phyloP scores from a whole-genome alignment of 2,888 invertebrate genomes.

The Neoaliturus tenellus region DNA sequence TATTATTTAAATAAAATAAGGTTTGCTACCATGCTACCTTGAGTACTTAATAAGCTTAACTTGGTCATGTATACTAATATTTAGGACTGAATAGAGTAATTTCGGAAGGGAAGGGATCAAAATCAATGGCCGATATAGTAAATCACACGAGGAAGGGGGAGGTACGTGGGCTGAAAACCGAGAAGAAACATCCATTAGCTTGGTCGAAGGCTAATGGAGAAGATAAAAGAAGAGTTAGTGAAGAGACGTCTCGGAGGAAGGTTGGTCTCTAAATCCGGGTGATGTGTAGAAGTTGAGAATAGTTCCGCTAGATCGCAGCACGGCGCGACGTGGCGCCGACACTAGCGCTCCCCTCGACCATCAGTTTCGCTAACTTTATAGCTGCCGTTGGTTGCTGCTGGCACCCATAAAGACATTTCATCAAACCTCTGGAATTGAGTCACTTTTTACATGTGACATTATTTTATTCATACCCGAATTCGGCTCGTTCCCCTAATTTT shows the following conservation, averaged over 20 bases:
- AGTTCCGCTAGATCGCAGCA: conserved; percentile 49
- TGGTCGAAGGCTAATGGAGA: conserved; percentile 43
- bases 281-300: conserved; percentile 29
- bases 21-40: no score
- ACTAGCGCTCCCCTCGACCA: background rate
- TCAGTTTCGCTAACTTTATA: background rate
- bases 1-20: no score
- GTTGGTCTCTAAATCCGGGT: conserved; percentile 44
- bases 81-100: no score
- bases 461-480: no score
- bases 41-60: no score
- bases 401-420: background rate
- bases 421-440: no score
- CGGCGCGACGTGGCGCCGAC: background rate
- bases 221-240: conserved; percentile 52
- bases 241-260: conserved; percentile 8
- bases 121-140: background rate
- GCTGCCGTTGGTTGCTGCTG: background rate
- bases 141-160: background rate
- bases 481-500: no score
- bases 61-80: no score
- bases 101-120: background rate
- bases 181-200: conserved; percentile 18
- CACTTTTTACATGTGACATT: no score
- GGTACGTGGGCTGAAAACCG: conserved; percentile 14